Percentiles rank a stretch among this genome's conserved stretches.
Evolutionary conservation across 2,888 invertebrate species (phyloP).

Genomic region (Tenthredo scrophulariae): DNA sequence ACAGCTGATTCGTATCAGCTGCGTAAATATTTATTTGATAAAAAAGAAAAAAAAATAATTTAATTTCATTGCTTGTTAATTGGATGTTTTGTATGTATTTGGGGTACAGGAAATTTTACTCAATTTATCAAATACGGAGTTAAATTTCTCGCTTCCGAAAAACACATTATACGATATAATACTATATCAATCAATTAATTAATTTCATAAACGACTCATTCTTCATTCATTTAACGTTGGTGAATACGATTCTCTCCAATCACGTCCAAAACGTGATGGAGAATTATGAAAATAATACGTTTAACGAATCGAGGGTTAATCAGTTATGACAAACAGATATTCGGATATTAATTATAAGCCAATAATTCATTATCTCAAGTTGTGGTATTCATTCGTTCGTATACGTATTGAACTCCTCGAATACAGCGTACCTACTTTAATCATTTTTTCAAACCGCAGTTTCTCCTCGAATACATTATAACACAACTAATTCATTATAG

Average conservation of each 20-base stretch:
- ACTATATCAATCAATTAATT: conserved; percentile 7
- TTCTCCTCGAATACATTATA: not conserved
- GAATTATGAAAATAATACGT: not conserved
- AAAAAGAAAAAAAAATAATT: no score
- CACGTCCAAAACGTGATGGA: not conserved
- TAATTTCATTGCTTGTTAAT: not conserved
- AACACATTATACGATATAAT: not conserved
- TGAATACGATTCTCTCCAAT: not conserved
- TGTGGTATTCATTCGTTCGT: no score
- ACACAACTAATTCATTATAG: not conserved
- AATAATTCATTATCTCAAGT: no score
- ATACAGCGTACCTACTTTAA: not conserved
- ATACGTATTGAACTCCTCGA: not conserved
- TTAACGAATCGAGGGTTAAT: not conserved
- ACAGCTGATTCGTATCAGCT: not conserved
- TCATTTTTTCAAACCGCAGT: not conserved
- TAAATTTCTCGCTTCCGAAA: not conserved
- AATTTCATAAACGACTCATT: not conserved
- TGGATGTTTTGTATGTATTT: not conserved
- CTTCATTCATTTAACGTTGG: not conserved
- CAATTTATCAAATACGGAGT: not conserved
- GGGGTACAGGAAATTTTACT: not conserved
- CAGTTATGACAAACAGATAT: not conserved
- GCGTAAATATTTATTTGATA: not conserved
- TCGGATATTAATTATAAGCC: no score